Base-by-base conservation (phyloP, 1,140 invertebrate genomes). In the Calephelis nemesis region DNA sequence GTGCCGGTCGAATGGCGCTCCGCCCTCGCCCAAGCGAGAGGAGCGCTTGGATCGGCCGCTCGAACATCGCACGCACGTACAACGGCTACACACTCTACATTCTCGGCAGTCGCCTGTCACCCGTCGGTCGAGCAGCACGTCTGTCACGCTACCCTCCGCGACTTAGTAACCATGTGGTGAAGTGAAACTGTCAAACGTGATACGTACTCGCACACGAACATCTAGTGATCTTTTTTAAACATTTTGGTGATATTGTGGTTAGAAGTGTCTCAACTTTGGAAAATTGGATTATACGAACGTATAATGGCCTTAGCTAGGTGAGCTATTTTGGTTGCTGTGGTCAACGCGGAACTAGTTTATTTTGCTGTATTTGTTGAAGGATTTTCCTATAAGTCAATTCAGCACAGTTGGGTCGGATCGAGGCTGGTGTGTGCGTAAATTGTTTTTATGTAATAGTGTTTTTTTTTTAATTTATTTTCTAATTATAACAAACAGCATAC, bases 241-340 rank as follows among this genome's bases (percentile, higher is more conserved):
- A 78, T 75, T 74, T 60, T 79, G 77, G 76, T 87, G 81, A 76
- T 83, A 82, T 82, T 82, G 84, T 91, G 85, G 75, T 74, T 12
- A 78, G 77, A 81, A 78, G 77, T 82, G 83, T 81, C 54, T 60
- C 54, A 30, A 30, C 54, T 60, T 60, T 60, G 82, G 83, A 87
- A 88, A 87, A 85, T 88, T 91, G 89, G 89, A 91, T 91, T 91
- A 84, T 86, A 89, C 87, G 79, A 88, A 81, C 80, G 82, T 85
- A 91, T 90, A 87, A 91, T 91, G 89, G 89, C 89, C 85, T 91
- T 91, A 91, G 89, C 89, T 84, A 91, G 89, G 89, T 91, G 83
- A 90, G 89, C 85, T 91, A 91, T 90, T 90, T 90, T 84, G 77
- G 86, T 88, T 90, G 87, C 80, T 90, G 81, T 78, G 87, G 86